Base-by-base conservation (phyloP, 2,888 invertebrate genomes). In the Hypselothyrea guttata region DNA sequence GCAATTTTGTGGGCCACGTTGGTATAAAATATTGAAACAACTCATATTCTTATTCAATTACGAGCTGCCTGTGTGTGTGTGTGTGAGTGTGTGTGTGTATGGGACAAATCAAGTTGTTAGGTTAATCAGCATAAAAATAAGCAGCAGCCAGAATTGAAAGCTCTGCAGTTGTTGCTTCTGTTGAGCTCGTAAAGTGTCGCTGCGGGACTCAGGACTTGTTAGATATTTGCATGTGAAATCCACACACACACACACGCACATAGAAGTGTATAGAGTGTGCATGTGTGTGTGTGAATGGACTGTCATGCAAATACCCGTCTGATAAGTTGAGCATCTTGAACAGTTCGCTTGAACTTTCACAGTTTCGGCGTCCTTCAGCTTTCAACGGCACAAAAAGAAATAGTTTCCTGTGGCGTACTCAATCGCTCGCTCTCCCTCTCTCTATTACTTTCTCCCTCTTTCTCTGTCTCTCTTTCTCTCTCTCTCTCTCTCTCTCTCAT, bases 91-190 rank as follows among this genome's bases (percentile, higher is more conserved):
- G 11, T 37, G 7, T 27, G 37, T 27, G 22, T 34, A 18, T 49
- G 35, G 53, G 38, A 35, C 64, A 54, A 54, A 73, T 57, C 55
- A 52, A 61, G 62, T 59, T 71, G 68, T 59, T 58, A 61, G 59
- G 58, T 78, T 84, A 78, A 78, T 78, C 84, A 77, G 84, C 69
- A 71, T 71, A 69, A 76, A 74, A 74, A 81, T 77, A 74, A 71
- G 75, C 71, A 67, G 48, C 48, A 40, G 44, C 55, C 64, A 52
- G 54, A 72, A 55, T 63, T 64, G 59, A 52, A 55, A 73, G 13
- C 40, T 58, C 28, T 38, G 33, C 68, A 67, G 34, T 70, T 65
- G 45, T 55, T 54, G 70, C 42, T 22, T 22, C 22, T 22, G 22
- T 5, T 66, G 37, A 47, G 48, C 57, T 71, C 59, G 52, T 58